Evolutionary conservation across 2,797 vertebrate genomes (phyloP), one percentile per base, ranked within the genome.

Genomic region (Malurus leucopterus): DNA sequence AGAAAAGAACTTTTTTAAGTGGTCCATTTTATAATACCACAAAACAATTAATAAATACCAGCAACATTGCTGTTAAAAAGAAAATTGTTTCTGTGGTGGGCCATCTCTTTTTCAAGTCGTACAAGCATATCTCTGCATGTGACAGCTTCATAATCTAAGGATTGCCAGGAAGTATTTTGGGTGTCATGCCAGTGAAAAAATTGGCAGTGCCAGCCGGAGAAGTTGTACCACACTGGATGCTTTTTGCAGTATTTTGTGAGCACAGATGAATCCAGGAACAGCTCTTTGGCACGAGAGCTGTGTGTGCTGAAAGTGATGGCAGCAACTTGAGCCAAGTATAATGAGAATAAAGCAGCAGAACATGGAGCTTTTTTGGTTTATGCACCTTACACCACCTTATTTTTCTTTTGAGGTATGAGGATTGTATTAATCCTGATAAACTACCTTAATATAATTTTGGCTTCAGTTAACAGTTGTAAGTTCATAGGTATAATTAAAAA

Each of bases 401-500:
- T 67, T 64, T 65, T 78, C 43, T 90, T 84, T 43, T 46, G 18
- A 68, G 74, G 24, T 6, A 8, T 49, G 29, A 76, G 8, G 18
- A 18, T 81, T 83, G 23, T 55, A 72, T 80, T 84, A 72, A 61
- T 91, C 43, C 34, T 73, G 65, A 75, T 85, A 78, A 92, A 82
- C 21, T 51, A 24, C 11, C n/a, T 65, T 79, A 53, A 22, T 75
- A 32, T 29, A 55, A 40, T 23, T 46, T 81, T 46, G 34, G 24
- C 30, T 71, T 71, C 69, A 68, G 15, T 63, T 70, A 71, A 51
- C 34, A 77, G 63, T 58, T 87, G 21, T 13, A 61, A 19, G 32
- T 86, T 89, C 57, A 84, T 2, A 40, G 41, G 11, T 85, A 49
- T 58, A 55, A 69, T 89, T 73, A 65, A 76, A 84, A 92, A n/a